These are phyloP conservation scores for Ptilonorhynchus violaceus DNA, from an alignment of 2,113 vertebrate genomes.

Conservation along the genomic window DNA sequence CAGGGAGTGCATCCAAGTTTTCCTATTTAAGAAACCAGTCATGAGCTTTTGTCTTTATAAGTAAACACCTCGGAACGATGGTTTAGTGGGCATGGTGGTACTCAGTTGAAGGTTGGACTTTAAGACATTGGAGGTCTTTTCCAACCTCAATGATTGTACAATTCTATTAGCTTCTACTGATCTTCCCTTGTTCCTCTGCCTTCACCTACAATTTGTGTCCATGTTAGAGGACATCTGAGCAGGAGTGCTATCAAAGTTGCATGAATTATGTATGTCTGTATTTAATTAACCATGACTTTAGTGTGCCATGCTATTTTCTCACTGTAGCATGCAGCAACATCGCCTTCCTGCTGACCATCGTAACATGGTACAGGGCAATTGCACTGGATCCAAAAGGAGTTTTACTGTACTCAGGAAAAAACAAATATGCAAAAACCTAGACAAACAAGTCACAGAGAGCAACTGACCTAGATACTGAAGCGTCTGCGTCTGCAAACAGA, in stretches of 20 bases:
- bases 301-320: background rate
- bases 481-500: background rate
- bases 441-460: background rate
- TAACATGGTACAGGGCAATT: background rate
- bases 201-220: background rate
- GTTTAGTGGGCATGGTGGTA: background rate
- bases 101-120: background rate
- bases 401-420: background rate
- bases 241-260: background rate
- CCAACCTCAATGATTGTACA: background rate
- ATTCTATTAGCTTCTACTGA: background rate
- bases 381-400: background rate
- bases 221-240: background rate
- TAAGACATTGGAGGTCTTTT: background rate
- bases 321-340: background rate
- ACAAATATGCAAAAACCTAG: background rate
- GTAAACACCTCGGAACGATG: background rate
- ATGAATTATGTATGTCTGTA: background rate
- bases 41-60: background rate
- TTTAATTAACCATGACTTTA: background rate
- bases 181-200: background rate
- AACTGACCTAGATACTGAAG: constrained; percentile 45
- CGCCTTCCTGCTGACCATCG: background rate
- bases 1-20: background rate
- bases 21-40: background rate